Evolutionary conservation across 2,113 vertebrate species (phyloP).

Genomic region (Callithrix jacchus): DNA sequence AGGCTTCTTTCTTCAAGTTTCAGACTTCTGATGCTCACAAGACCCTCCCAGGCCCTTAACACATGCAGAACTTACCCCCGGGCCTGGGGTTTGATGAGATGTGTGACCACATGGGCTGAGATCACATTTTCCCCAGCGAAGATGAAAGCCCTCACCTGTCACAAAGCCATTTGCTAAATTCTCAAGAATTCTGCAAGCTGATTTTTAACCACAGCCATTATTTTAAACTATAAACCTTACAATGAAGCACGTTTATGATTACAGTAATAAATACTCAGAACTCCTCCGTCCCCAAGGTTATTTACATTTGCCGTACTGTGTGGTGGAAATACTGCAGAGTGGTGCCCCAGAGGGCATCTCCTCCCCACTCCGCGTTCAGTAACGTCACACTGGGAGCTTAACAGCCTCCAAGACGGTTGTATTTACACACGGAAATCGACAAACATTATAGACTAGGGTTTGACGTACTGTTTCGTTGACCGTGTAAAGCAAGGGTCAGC

Average conservation of each 20-base stretch:
- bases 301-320: neutral
- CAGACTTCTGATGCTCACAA: neutral
- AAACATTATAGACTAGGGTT: neutral
- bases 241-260: neutral
- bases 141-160: neutral
- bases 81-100: neutral
- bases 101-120: neutral
- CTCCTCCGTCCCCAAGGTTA: neutral
- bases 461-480: conserved; percentile 8
- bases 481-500: neutral
- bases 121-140: neutral
- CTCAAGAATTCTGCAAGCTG: neutral
- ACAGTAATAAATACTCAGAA: neutral
- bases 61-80: neutral
- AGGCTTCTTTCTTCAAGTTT: neutral
- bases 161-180: neutral
- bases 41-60: neutral
- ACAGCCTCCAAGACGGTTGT: neutral
- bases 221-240: conserved; percentile 15
- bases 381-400: neutral
- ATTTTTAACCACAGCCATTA: neutral
- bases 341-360: neutral
- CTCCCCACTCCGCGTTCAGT: neutral
- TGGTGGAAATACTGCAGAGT: neutral
- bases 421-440: neutral